Conservation (phyloP, 2,888 invertebrate genomes). For the Oxytorus armatus region DNA sequence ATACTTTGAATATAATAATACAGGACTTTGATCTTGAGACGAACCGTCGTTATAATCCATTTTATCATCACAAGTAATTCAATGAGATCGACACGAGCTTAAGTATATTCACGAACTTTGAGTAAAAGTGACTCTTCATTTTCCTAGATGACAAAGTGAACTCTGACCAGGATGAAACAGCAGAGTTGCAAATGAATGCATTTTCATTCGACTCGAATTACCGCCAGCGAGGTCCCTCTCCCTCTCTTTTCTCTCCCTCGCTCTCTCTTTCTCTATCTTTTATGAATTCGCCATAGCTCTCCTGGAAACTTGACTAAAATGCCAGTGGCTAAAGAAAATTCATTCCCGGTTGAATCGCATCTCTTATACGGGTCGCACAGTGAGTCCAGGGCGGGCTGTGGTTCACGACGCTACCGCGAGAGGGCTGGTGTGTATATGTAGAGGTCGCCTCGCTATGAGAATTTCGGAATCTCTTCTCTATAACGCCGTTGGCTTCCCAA, state of each 20-base stretch:
- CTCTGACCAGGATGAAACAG: slow-evolving; percentile 13
- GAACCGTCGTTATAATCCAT: background rate
- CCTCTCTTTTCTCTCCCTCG: background rate
- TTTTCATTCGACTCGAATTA: slow-evolving; percentile 61
- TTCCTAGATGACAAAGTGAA: slow-evolving; percentile 5
- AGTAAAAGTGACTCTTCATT: slow-evolving; percentile 31
- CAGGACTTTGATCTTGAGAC: background rate
- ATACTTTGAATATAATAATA: slow-evolving; percentile 20
- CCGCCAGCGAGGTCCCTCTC: slow-evolving; percentile 26
- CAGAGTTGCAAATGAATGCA: slow-evolving; percentile 62
- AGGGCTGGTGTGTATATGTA: background rate
- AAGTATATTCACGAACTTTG: slow-evolving; percentile 5
- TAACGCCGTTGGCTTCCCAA: slow-evolving; percentile 40
- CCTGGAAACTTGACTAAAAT: slow-evolving; percentile 48
- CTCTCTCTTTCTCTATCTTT: background rate
- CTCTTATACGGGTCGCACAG: slow-evolving; percentile 6
- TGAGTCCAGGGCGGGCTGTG: slow-evolving; percentile 11
- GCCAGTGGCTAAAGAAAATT: slow-evolving; percentile 64
- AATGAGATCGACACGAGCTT: slow-evolving; percentile 5
- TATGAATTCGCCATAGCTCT: slow-evolving; percentile 20
- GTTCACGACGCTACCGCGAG: slow-evolving; percentile 20
- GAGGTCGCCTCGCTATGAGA: slow-evolving; percentile 25
- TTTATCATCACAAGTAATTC: slow-evolving; percentile 15
- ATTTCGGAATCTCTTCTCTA: slow-evolving; percentile 39
- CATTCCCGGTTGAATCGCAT: slow-evolving; percentile 59